Evolutionary conservation across 2,888 invertebrate species (phyloP), one percentile per base, ranked within the genome.

Genomic region (Pseudolycoriella hygida): DNA sequence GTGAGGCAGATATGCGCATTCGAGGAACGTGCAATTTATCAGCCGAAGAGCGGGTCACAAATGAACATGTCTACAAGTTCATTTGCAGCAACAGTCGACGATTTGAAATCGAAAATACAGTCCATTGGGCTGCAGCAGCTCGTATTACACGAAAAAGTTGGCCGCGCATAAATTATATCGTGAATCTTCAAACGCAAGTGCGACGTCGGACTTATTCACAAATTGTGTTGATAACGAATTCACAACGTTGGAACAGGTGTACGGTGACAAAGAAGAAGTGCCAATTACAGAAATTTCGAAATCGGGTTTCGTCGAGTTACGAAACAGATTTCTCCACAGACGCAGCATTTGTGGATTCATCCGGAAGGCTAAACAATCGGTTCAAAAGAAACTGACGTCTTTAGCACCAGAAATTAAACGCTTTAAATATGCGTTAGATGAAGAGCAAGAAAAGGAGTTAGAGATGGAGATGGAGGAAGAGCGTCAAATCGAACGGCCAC

Each of bases 361-460:
- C 2, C 15, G 14, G 18, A n/a, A 3, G 19, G 34, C 11, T n/a
- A 17, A n/a, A 18, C 2, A 10, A 4, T 17, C 6, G 5, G 17
- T 43, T 10, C 17, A 12, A 11, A 12, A 19, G 12, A 43, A 34
- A 34, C 15, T 34, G 10, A 34, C n/a, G 12, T 12, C 14, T 2
- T 15, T 14, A 4, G 42, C 31, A 30, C 42, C 42, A 8, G 17
- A 42, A 8, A 8, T 30, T 2, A 25, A 17, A 18, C 34, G 43
- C n/a, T 32, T 43, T 19, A 12, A 11, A 2, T 18, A 34, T 2
- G 17, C 34, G 2, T 18, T 43, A 18, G 43, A 43, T 34, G 43
- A 43, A 18, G 43, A 43, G 32, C 43, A 43, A 37, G 43, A 43
- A 11, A 43, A 43, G 10, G 43, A 43, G 17, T 10, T 43, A 5